These are phyloP conservation scores for Nomada flava DNA, from an alignment of 2,888 invertebrate genomes.

Conservation along the genomic window DNA sequence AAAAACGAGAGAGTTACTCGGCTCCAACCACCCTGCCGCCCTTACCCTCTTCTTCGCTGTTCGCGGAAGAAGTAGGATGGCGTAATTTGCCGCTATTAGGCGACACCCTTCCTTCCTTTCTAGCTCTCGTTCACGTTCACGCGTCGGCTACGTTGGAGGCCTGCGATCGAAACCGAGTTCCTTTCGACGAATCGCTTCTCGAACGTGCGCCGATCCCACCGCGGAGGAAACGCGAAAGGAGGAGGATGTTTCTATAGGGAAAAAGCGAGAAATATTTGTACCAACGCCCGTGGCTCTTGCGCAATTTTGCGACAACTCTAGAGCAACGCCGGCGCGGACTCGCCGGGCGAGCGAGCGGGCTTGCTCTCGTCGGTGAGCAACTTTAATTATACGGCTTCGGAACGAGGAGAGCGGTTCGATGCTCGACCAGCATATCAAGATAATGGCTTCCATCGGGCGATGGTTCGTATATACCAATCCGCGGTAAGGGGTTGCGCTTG, in stretches of 20 bases:
- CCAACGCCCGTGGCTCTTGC: not conserved
- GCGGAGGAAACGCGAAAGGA: not conserved
- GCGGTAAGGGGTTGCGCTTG: constrained; percentile 77
- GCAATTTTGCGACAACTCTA: constrained; percentile 7
- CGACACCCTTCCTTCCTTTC: constrained; percentile 55
- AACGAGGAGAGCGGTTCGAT: constrained; percentile 67
- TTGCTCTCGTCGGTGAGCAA: constrained; percentile 61
- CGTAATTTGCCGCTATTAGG: constrained; percentile 82
- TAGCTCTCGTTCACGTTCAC: constrained; percentile 13
- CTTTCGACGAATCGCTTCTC: not conserved
- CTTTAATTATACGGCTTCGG: constrained; percentile 70
- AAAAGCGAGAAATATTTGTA: not conserved
- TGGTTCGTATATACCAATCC: constrained; percentile 73
- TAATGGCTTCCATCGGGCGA: constrained; percentile 77
- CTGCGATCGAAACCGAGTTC: not conserved
- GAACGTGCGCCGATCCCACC: not conserved
- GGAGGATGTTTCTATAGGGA: not conserved
- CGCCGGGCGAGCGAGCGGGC: constrained; percentile 13
- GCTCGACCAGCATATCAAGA: constrained; percentile 76
- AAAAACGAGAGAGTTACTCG: constrained; percentile 77
- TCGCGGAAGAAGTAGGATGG: constrained; percentile 72
- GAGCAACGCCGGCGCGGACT: too few species aligned
- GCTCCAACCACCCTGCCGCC: constrained; percentile 57
- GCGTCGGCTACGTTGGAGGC: not conserved
- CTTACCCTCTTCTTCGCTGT: constrained; percentile 63